Evolutionary conservation across 2,888 invertebrate genomes (phyloP), one percentile per base, ranked within the genome.

Genomic region (Coleophora deauratella): DNA sequence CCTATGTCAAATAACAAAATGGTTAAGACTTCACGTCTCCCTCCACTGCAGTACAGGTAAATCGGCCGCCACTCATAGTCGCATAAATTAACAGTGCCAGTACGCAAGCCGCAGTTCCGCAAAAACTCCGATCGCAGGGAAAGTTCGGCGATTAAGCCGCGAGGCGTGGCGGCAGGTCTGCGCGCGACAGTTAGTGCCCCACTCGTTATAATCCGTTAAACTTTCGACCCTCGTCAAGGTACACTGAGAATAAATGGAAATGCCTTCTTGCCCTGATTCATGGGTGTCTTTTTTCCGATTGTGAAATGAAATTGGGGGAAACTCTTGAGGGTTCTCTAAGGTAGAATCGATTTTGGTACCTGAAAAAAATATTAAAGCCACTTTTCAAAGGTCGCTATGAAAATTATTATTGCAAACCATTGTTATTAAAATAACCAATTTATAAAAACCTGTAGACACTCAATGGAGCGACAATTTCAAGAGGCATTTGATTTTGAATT

Each of bases 201-300:
- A 80, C 81, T 82, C 80, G 76, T 79, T 82, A 82, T 82, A 82
- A 81, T 81, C 77, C 74, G 77, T 76, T 74, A 66, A 82, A 85
- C 79, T 84, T 82, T 74, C 70, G 73, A 80, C 82, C 84, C 81
- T 78, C 78, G 79, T 82, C 77, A 81, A 82, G 82, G 82, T 82
- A 73, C 61, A 66, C 67, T 56, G 63, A 63, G 71, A 72, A 79
- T 80, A 75, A 78, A 82, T 81, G 76, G 76, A 66, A 72, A 71
- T 70, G 71, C 71, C 68, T 71, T 72, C 70, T 73, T 72, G 59
- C 53, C 49, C 55, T 63, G 70, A 78, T 79, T 80, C 76, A 72
- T 72, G 62, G 60, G 57, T 57, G 54, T 54, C 58, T 59, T 62
- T 59, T 62, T 59, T 49, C 21, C 21, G 21, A 21, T 21, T 21